Evolutionary conservation across 2,113 vertebrate genomes (phyloP).

Genomic region (Calyptomena viridis): DNA sequence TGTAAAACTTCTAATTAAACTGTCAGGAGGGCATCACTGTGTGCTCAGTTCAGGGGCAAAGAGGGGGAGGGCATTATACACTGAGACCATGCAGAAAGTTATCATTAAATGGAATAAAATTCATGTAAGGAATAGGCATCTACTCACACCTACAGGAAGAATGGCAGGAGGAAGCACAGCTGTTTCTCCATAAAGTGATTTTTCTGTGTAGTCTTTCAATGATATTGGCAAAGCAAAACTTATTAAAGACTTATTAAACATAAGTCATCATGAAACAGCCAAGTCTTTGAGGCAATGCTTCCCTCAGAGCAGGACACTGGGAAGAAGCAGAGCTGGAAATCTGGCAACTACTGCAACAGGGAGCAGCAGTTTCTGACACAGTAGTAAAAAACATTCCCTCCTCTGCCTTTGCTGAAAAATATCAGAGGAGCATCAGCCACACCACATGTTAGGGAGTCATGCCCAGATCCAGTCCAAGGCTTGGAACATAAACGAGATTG

Average conservation of each 20-base stretch:
- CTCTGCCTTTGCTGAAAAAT: slow-evolving; percentile 5
- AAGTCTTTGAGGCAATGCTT: not conserved
- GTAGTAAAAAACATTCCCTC: not conserved
- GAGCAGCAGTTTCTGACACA: not conserved
- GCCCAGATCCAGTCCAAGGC: not conserved
- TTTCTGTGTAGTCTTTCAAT: not conserved
- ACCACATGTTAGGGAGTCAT: not conserved
- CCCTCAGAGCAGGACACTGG: not conserved
- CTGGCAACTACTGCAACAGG: not conserved
- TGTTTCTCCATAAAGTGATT: not conserved
- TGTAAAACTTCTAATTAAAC: not conserved
- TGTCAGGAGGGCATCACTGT: not conserved
- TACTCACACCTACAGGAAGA: not conserved
- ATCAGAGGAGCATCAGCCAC: not conserved
- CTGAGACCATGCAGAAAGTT: not conserved
- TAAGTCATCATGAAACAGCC: not conserved
- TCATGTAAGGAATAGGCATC: not conserved
- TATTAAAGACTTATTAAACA: not conserved
- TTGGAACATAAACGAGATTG: slow-evolving; percentile 14
- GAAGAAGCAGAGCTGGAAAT: not conserved
- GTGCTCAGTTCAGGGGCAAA: not conserved
- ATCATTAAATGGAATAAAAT: not conserved
- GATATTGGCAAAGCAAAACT: not conserved
- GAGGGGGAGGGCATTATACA: not conserved
- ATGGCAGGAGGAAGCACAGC: not conserved